Evolutionary conservation across 2,888 invertebrate genomes (phyloP), one percentile per base, ranked within the genome.

Genomic region (Caenorhabditis becei): DNA sequence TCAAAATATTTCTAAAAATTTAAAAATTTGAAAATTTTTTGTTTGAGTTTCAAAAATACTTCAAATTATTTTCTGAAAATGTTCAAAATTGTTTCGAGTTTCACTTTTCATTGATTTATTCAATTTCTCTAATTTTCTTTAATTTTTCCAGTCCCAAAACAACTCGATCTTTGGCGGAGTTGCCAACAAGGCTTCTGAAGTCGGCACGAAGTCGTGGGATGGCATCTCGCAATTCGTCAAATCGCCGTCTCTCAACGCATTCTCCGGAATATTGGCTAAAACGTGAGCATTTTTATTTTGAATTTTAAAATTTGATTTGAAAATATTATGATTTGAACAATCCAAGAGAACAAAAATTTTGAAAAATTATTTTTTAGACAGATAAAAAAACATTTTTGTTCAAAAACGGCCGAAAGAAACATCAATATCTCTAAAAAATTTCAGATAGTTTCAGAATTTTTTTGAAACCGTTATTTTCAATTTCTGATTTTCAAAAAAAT

Each of bases 171-270:
- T 88, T 24, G 86, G 85, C 26, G 83, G 86, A 14, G 80, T 89
- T 14, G 83, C 88, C 24, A 82, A 80, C 11, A 87, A 86, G 74
- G 90, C 90, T 2, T 77, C 88, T 0, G 90, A 90, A 80, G 82
- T 89, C 24, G 89, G 90, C 14, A 84, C 86, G 28, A 88, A 86
- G 26, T 88, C 88, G 24, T 89, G 88, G 87, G 88, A 87, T 32
- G 88, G 89, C 1, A 24, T 89, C n/a, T 86, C 84, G 1, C 72
- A 70, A n/a, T 88, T 91, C 61, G 90, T 90, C 28, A 90, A 91
- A 62, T 90, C 89, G n/a, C 86, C 91, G 16, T 90, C 90, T 10
- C 78, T 90, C 16, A 89, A 90, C 62, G 89, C 88, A 8, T 86
- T 90, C 28, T 80, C 72, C 0, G 80, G 80, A 44, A 78, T 83